Base-by-base conservation (phyloP, 2,797 vertebrate species). In the Sebastolobus alascanus region DNA sequence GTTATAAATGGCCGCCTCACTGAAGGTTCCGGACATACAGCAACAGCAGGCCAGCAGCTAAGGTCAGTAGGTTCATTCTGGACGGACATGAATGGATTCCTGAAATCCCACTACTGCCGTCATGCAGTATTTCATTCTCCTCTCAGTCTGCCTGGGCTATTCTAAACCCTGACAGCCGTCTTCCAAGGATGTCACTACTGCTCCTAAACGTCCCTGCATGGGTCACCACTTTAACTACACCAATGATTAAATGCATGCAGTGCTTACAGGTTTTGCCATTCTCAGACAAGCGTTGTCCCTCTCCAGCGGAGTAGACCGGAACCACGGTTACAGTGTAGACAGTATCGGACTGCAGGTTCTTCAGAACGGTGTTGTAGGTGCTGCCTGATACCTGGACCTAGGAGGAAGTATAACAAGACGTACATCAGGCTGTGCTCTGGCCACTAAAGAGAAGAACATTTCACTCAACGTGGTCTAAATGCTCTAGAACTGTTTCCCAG, bases 221-320 rank as follows among this genome's bases (percentile, higher is more conserved):
- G 10, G 59, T 54, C 14, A 33, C 7, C n/a, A 20, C 13, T 76
- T 10, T 6, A 38, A 72, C 31, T 9, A 20, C 12, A 60, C 11
- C 55, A 60, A 16, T 10, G 2, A 61, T 75, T 16, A 43, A 14
- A 50, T 20, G 40, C 12, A 31, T 52, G 74, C 25, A 25, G 40
- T 58, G 93, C 98, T 98, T 95, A 99, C 99, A 83, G 77, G 99
- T 99, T 93, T 96, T 98, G 90, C 97, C 99, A 12, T 96, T 97
- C 84, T 97, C 97, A 61, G 98, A 97, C 61, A 95, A 92, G 70
- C 97, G 97, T 35, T 94, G 97, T 63, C 98, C 99, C 73, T 99
- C 98, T 22, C 99, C 98, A 50, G 96, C 94, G 0, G 96, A 55
- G 87, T 97, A 99, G 78, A 97, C 91, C 1, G 99, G 98, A 86